phyloP scores from a whole-genome alignment of 2,888 invertebrate species.

The Kryphioiulus occultus region DNA sequence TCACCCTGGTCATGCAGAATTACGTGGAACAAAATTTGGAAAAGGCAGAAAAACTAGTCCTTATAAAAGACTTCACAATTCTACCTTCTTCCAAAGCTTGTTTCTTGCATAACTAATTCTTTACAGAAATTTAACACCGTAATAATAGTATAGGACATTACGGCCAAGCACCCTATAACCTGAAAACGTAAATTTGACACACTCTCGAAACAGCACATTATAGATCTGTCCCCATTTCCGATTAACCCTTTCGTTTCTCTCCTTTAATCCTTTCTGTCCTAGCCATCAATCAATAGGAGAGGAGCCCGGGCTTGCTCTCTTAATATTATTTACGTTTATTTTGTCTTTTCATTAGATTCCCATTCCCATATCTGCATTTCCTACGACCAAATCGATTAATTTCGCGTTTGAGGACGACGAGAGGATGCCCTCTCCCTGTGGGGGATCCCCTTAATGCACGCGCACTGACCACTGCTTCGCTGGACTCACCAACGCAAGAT shows the following conservation, averaged over 20 bases:
- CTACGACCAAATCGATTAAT: background rate
- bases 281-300: background rate
- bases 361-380: background rate
- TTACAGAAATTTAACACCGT: too few species aligned
- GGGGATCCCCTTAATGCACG: conserved; percentile 1
- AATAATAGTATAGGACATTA: too few species aligned
- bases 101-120: too few species aligned
- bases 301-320: background rate
- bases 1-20: too few species aligned
- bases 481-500: background rate
- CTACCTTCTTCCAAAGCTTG: too few species aligned
- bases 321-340: conserved; percentile 1
- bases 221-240: background rate
- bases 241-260: background rate
- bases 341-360: conserved; percentile 1
- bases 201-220: too few species aligned
- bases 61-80: too few species aligned
- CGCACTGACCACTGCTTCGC: background rate
- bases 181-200: too few species aligned
- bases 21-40: too few species aligned
- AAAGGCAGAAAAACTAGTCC: too few species aligned
- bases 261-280: background rate
- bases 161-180: too few species aligned
- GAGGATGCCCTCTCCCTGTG: background rate
- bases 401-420: conserved; percentile 1